Base-by-base conservation (phyloP, 2,888 invertebrate species). In the Cheilosia grossa region DNA sequence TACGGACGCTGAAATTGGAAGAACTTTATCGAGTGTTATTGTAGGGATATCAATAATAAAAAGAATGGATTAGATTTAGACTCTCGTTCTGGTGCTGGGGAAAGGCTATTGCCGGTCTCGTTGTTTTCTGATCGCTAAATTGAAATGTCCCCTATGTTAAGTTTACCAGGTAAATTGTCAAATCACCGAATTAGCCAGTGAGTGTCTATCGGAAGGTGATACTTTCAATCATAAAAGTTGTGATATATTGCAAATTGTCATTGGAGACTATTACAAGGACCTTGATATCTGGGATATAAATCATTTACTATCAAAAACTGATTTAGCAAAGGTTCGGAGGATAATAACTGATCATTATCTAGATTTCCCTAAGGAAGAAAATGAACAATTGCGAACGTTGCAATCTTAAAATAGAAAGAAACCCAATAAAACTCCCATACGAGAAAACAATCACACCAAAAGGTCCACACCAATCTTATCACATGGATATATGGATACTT, bases 401-500 rank as follows among this genome's bases (percentile, higher is more conserved):
- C 40, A n/a, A 42, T n/a, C 40, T 61, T 33, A 64, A 51, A 51
- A 64, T 51, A 51, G 51, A 64, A 51, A 51, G 64, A 37, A 49
- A n/a, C 13, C 37, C 64, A 33, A 49, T 47, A 19, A 40, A 51
- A 64, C 37, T 51, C 37, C 61, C 47, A 47, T 47, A 30, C 47
- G 61, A 61, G 30, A 61, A 61, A 47, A 61, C 61, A 30, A 30
- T 47, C 27, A 61, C 47, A n/a, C 44, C 61, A 44, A 27, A 61
- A 61, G 61, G 47, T 47, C 24, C 61, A 59, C 44, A 61, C n/a
- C 27, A 61, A 61, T 15, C 30, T 40, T 51, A 37, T 40, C 64
- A 64, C 51, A 37, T 51, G 51, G 49, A 64, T 51, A 64, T 64
- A 51, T 64, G 49, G 64, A 51, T 51, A 21, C 49, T 40, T 7